A percentile compares a stretch with the other conserved stretches of the same genome.
These are phyloP conservation scores for Metellina segmentata DNA, from an alignment of 2,888 invertebrate genomes.

Conservation along the genomic window DNA sequence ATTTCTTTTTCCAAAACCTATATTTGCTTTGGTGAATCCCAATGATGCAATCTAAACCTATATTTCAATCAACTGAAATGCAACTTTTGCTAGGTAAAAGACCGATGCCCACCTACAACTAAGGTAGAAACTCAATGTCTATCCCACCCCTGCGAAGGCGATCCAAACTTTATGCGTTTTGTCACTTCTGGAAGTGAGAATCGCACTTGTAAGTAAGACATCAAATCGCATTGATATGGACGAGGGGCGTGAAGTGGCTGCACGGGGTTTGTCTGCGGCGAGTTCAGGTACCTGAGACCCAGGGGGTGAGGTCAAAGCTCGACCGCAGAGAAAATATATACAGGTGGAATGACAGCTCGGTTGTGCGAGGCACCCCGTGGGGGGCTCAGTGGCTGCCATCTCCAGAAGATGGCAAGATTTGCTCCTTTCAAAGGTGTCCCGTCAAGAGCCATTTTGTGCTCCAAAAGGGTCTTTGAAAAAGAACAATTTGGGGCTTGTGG, in stretches of 20 bases:
- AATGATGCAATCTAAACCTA: too few species aligned
- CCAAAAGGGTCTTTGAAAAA: slow-evolving; percentile 18
- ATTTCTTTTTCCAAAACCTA: too few species aligned
- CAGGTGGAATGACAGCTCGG: slow-evolving; percentile 68
- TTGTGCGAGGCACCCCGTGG: slow-evolving; percentile 36
- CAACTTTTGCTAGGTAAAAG: too few species aligned
- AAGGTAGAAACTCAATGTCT: slow-evolving; percentile 13
- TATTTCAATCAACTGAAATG: too few species aligned
- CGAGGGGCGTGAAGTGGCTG: slow-evolving; percentile 35
- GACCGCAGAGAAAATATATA: slow-evolving; percentile 65
- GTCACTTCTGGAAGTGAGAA: slow-evolving; percentile 64
- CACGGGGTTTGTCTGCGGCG: not conserved
- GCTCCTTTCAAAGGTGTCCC: slow-evolving; percentile 28
- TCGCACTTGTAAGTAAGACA: slow-evolving; percentile 68
- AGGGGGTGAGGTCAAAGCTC: slow-evolving; percentile 70
- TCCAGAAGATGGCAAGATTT: slow-evolving; percentile 28
- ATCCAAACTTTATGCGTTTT: slow-evolving; percentile 51
- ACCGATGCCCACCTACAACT: too few species aligned
- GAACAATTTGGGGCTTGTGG: slow-evolving; percentile 44
- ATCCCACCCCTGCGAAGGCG: not conserved
- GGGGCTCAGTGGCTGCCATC: slow-evolving; percentile 33
- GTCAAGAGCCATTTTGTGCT: slow-evolving; percentile 23
- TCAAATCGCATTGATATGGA: slow-evolving; percentile 38
- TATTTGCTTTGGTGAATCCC: too few species aligned
- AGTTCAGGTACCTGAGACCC: slow-evolving; percentile 8